Base-by-base conservation (phyloP, 2,797 vertebrate genomes). In the Chelonia mydas region DNA sequence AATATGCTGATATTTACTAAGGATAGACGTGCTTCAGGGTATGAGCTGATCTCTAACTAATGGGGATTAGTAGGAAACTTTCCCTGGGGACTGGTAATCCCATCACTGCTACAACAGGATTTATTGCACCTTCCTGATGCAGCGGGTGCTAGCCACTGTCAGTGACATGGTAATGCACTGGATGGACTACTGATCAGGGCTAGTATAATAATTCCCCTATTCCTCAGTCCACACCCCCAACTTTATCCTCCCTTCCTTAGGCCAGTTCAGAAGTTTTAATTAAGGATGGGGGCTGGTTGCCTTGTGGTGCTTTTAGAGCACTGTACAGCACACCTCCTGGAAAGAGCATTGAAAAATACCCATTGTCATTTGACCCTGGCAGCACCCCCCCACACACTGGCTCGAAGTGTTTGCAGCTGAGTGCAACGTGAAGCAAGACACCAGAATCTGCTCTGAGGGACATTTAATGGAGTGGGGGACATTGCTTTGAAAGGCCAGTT, bases 171-270 rank as follows among this genome's bases (percentile, higher is more conserved):
- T 12, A 49, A 28, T 76, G 55, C 21, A 5, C 61, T 89, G 33
- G 28, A 12, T 25, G 11, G 93, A 11, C 51, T 89, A 93, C 5
- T 7, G 65, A 27, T 85, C 33, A 84, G 54, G 16, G 78, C 37
- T 23, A 87, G 33, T 49, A 19, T 49, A 17, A 86, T 6, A 49
- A 1, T 33, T 65, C 50, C 25, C 17, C 2, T 65, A 12, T 47
- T 89, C 53, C 74, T 57, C 83, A 49, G 84, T 87, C 88, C 83
- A 41, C 80, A 94, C 77, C 28, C 21, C 86, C 94, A 55, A 65
- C 57, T 87, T 92, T 49, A 86, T 59, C 15, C 19, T 47, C 6
- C 2, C 1, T 47, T 90, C 80, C 90, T 88, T 23, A 86, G 88
- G 51, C 33, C 33, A 90, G 74, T 45, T 94, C 54, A 93, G 74